These are phyloP conservation scores for Sphaerodactylus townsendi DNA, from an alignment of 2,113 vertebrate genomes.

Conservation along the genomic window DNA sequence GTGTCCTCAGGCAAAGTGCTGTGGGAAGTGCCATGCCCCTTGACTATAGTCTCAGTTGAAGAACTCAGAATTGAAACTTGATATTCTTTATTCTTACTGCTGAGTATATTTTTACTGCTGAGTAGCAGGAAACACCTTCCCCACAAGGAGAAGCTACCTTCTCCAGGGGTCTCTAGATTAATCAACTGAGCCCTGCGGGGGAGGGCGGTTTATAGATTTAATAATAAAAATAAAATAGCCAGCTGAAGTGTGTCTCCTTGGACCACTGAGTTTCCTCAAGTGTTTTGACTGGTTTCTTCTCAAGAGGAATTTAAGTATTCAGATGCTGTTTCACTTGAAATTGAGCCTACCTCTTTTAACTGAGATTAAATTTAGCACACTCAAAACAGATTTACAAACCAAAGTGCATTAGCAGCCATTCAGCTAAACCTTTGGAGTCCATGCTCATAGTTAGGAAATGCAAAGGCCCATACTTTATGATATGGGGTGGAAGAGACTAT, in stretches of 20 bases:
- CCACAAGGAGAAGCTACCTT: background rate
- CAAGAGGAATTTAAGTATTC: slow-evolving; percentile 7
- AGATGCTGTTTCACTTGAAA: background rate
- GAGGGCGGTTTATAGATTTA: too few species aligned
- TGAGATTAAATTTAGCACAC: background rate
- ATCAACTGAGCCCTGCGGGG: too few species aligned
- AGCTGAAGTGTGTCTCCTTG: background rate
- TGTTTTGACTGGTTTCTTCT: slow-evolving; percentile 17
- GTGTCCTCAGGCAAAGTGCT: too few species aligned
- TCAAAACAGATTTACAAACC: background rate
- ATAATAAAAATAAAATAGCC: too few species aligned
- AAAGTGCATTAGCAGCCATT: background rate
- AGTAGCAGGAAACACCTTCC: background rate
- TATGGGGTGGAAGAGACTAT: background rate
- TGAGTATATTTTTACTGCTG: too few species aligned
- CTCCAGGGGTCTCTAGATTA: background rate
- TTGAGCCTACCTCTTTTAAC: background rate
- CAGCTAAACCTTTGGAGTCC: background rate
- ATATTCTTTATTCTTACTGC: too few species aligned
- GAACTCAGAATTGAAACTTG: too few species aligned
- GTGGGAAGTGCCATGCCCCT: too few species aligned
- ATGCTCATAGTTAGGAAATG: background rate
- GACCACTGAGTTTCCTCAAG: slow-evolving; percentile 5
- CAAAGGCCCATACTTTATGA: background rate
- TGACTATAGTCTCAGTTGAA: too few species aligned